Base-by-base conservation (phyloP, 2,113 vertebrate species). In the Osmerus eperlanus region DNA sequence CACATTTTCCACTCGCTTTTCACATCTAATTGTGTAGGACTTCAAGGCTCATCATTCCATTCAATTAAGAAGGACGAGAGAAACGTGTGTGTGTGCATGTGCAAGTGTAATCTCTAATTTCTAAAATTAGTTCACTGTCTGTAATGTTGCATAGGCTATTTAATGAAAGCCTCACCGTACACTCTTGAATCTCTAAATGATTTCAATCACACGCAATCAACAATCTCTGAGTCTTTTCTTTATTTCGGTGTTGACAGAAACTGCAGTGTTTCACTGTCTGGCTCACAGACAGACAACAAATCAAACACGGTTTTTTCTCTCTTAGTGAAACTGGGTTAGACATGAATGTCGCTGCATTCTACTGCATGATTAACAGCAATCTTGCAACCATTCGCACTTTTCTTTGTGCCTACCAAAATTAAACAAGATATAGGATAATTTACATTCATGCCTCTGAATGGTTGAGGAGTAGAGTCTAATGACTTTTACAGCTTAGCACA, bases 381-480 rank as follows among this genome's bases (percentile, higher is more conserved):
- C 81, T 84, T 88, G 89, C 89, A 87, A 78, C 77, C 86, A 86
- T 85, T 87, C 73, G 83, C 86, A 88, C 79, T 89, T 89, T 87
- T 78, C 82, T 82, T 84, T 86, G 81, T 80, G 78, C 77, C 74
- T 76, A 51, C 32, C 25, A 25, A 83, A 88, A 86, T 83, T 78
- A 89, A 74, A 78, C 80, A 68, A 73, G 76, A 75, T 75, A 47
- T 71, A 76, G 67, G 58, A 76, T 75, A 76, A 81, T 82, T 82
- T 75, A 72, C 75, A 77, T 62, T 71, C 23, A 77, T 76, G 72
- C 70, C 41, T 76, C 66, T 80, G 81, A 86, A 86, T 76, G 82
- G 75, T 76, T 81, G 69, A 75, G 70, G 75, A 89, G 77, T 76
- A 84, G 72, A 74, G 84, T 81, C 84, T 88, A 88, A 88, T 90